Conservation (phyloP, 2,113 vertebrate genomes). For the Ophthalmotilapia sp. region DNA sequence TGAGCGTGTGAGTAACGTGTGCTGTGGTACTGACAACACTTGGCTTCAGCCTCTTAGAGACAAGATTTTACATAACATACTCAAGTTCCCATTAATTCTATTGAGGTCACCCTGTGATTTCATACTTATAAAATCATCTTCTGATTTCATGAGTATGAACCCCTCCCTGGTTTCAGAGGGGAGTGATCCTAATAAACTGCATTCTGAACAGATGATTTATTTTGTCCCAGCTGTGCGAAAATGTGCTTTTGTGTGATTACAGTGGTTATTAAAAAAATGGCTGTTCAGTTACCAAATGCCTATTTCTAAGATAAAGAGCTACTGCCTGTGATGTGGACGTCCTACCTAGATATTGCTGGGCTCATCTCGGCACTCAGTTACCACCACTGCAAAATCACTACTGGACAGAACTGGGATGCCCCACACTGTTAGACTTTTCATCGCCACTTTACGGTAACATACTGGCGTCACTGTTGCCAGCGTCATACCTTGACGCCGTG, state of each 20-base stretch:
- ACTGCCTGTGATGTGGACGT: not conserved
- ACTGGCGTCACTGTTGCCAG: too few species aligned
- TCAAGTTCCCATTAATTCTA: not conserved
- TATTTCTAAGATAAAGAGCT: not conserved
- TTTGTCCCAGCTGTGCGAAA: not conserved
- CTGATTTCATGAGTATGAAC: not conserved
- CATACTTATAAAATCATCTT: not conserved
- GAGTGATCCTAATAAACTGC: not conserved
- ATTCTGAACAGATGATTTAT: not conserved
- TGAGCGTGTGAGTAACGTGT: not conserved
- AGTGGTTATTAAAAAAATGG: not conserved
- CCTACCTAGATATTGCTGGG: not conserved
- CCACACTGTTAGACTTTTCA: too few species aligned
- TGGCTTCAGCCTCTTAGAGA: not conserved
- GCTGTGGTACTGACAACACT: not conserved
- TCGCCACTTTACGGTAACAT: too few species aligned
- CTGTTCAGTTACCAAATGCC: not conserved
- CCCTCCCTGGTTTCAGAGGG: not conserved
- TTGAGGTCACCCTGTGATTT: not conserved
- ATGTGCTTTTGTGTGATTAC: not conserved
- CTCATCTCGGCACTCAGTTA: not conserved
- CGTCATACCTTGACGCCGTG: too few species aligned
- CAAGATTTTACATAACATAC: slow-evolving; percentile 24
- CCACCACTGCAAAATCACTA: not conserved
- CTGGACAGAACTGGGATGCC: not conserved